Evolutionary conservation across 2,113 vertebrate genomes (phyloP).

Genomic region (Ondatra zibethicus): DNA sequence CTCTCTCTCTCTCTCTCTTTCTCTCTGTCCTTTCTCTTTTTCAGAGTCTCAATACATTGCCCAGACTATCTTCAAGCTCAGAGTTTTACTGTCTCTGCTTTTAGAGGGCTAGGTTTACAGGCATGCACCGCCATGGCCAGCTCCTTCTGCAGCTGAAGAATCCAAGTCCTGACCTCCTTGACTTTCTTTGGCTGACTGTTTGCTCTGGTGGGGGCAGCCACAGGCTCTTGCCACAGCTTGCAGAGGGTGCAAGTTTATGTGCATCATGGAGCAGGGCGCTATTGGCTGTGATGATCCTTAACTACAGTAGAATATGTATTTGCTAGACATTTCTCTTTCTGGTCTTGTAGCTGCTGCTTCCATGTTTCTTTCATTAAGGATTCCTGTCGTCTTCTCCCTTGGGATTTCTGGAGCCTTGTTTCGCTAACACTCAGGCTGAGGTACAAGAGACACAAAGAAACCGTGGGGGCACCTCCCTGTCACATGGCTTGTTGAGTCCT

Average conservation of each 20-base stretch:
- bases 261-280: no score
- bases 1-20: no score
- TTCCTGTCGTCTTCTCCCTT: not conserved
- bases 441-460: not conserved
- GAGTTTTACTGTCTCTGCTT: not conserved
- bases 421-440: not conserved
- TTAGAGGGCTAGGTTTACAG: not conserved
- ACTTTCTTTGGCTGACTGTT: not conserved
- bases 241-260: not conserved
- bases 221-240: not conserved
- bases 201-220: not conserved
- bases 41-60: not conserved
- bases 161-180: not conserved
- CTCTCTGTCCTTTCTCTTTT: not conserved
- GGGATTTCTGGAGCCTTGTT: not conserved
- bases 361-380: not conserved
- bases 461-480: not conserved
- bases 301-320: not conserved
- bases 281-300: not conserved
- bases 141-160: not conserved
- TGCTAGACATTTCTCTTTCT: not conserved
- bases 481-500: not conserved
- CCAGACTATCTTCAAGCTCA: not conserved
- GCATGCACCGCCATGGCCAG: not conserved
- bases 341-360: not conserved